Percentiles rank a stretch among this genome's conserved stretches.
Evolutionary conservation across 2,113 vertebrate species (phyloP).

Genomic region (Phalacrocorax carbo): DNA sequence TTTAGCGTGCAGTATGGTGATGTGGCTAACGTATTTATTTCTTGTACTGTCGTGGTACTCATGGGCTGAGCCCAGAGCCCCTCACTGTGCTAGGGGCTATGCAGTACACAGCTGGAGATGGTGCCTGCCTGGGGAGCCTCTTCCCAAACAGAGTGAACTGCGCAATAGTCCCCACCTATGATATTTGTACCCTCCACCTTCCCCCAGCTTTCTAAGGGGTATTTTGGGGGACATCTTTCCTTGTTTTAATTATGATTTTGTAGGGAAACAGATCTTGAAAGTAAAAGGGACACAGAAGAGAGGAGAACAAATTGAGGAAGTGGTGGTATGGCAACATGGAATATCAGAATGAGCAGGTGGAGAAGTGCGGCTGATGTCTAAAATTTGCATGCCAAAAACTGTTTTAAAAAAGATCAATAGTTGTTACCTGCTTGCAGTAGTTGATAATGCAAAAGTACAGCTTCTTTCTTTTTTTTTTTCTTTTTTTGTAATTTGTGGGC

Average conservation of each 20-base stretch:
- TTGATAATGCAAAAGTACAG: background rate
- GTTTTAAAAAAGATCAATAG: background rate
- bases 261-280: background rate
- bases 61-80: background rate
- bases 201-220: background rate
- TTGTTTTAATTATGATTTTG: background rate
- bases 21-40: background rate
- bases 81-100: background rate
- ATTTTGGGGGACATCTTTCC: background rate
- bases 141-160: background rate
- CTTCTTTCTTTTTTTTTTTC: background rate
- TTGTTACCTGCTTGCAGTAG: background rate
- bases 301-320: background rate
- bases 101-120: background rate
- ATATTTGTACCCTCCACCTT: background rate
- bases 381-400: background rate
- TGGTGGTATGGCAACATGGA: background rate
- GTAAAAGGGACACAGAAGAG: background rate
- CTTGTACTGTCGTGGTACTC: background rate
- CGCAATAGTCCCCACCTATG: background rate
- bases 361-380: background rate
- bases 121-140: background rate
- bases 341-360: background rate
- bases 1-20: background rate
- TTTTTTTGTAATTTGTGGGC: background rate